Percentiles rank a stretch among this genome's conserved stretches.
Evolutionary conservation across 2,888 invertebrate species (phyloP).

Genomic region (Caenorhabditis becei): DNA sequence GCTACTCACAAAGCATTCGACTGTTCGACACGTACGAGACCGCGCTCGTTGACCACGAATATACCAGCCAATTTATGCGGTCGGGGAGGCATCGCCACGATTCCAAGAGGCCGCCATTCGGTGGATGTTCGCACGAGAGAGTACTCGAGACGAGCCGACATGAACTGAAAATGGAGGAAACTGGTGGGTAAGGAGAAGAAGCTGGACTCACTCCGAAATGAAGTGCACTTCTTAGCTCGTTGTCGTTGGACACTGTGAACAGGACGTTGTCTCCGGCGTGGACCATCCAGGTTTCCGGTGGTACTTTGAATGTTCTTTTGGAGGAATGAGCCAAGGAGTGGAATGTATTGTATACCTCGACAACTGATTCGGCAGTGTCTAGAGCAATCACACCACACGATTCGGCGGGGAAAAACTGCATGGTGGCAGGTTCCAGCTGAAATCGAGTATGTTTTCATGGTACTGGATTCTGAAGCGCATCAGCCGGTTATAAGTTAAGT

Average conservation of each 20-base stretch:
- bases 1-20: conserved; percentile 45
- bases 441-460: conserved; percentile 6
- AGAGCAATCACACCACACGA: conserved; percentile 49
- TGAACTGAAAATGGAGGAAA: conserved; percentile 27
- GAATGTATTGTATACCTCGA: conserved; percentile 55
- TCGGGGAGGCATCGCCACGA: conserved; percentile 62
- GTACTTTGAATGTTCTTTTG: conserved; percentile 59
- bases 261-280: conserved; percentile 63
- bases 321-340: conserved; percentile 53
- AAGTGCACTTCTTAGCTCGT: conserved; percentile 63
- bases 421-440: conserved; percentile 58
- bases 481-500: conserved; percentile 28
- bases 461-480: background rate
- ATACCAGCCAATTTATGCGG: conserved; percentile 62
- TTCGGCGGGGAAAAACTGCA: conserved; percentile 48
- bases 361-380: conserved; percentile 48
- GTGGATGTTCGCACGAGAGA: conserved; percentile 49
- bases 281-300: conserved; percentile 65
- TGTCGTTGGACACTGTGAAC: conserved; percentile 65
- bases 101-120: conserved; percentile 69
- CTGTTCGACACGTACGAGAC: conserved; percentile 67
- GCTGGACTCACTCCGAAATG: conserved; percentile 64
- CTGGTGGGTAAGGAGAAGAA: background rate
- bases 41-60: conserved; percentile 70
- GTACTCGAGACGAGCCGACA: conserved; percentile 65